Evolutionary conservation across 30 jellyfish, hydroid and myxozoan genomes (phyloP).

Genomic region (Clytia hemisphaerica): DNA sequence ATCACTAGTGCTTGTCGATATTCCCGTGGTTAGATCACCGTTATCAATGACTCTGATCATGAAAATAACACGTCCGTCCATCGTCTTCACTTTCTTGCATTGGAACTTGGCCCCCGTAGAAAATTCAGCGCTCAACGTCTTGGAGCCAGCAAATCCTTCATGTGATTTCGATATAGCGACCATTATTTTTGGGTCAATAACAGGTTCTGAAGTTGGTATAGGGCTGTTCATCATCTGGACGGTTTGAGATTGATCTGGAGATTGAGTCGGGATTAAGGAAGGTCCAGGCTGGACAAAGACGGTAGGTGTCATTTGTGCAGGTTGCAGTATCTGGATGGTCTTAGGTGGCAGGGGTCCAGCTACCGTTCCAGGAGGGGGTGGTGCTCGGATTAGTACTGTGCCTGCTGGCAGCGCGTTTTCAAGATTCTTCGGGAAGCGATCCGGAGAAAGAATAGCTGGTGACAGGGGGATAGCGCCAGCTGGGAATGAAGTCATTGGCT

Average conservation of each 20-base stretch:
- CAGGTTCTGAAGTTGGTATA: too few relatives aligned
- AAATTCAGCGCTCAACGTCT: too few relatives aligned
- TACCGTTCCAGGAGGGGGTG: neutral
- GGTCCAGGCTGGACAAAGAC: neutral
- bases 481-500: neutral
- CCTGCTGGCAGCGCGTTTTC: neutral
- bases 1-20: neutral
- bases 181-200: too few relatives aligned
- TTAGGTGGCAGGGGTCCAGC: too few relatives aligned
- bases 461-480: neutral
- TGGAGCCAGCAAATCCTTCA: too few relatives aligned
- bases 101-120: too few relatives aligned
- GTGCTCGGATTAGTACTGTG: neutral
- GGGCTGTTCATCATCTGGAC: too few relatives aligned
- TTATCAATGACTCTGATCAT: neutral
- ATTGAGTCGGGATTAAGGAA: neutral
- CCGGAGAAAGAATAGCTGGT: neutral
- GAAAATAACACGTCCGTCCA: neutral
- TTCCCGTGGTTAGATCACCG: too few relatives aligned
- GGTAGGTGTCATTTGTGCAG: too few relatives aligned
- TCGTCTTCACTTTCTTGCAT: constrained; percentile 12
- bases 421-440: neutral
- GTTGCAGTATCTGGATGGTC: too few relatives aligned
- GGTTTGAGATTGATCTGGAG: neutral
- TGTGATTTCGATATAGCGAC: too few relatives aligned